Base-by-base conservation (phyloP, 2,797 vertebrate species). In the Remorina albescens region DNA sequence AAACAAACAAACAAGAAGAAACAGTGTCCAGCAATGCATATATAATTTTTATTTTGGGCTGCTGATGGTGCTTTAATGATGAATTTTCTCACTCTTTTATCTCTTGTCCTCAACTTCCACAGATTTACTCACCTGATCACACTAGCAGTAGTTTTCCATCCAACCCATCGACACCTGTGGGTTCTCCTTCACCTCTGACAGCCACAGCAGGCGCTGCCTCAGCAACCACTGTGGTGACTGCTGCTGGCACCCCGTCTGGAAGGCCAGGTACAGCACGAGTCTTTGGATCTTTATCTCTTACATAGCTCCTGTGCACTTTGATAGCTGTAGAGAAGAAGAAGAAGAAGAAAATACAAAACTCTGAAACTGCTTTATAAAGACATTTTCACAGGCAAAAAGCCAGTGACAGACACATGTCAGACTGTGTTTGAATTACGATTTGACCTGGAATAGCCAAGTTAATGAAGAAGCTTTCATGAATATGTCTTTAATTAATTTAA, bases 81-180 rank as follows among this genome's bases (percentile, higher is more conserved):
- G 2, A 2, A 4, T 81, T 23, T 57, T 37, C 16, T 66, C 47
- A 56, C 5, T 60, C 32, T 15, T 15, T 16, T 23, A 10, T 63
- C 21, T 71, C 8, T 73, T 74, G 19, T 57, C 84, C 92, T 91
- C 90, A 69, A 71, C 76, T 60, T 66, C 62, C 49, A 54, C 93
- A 99, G 98, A 99, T 99, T 96, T 99, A 99, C 95, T 99, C 98
- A 86, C 98, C 98, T 90, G 98, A 99, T 93, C 98, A 99, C 90
- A 99, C 97, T 79, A 99, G 96, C 95, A 99, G 97, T 92, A 99
- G 98, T 94, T 99, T 98, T 87, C 97, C 98, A 76, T 99, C 98
- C n/a, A 99, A 99, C 94, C 96, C 98, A 3, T 99, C 98, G 62
- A 99, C 98, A 83, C 98, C 98, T 28, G 97, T 97, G 91, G 98